Conservation (phyloP, 2,888 invertebrate genomes). For the Zhuqinia jingwanae region DNA sequence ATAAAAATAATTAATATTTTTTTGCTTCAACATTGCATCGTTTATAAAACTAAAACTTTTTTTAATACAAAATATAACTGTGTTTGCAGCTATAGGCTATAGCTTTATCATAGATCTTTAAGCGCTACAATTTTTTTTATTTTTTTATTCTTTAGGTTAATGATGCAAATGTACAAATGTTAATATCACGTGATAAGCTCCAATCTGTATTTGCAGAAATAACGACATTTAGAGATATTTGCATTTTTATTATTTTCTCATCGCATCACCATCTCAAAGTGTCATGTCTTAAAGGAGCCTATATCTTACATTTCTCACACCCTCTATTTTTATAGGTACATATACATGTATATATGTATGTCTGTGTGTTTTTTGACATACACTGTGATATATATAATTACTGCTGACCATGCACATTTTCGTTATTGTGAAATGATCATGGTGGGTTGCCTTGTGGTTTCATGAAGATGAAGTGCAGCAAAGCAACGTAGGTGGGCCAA, state of each 20-base stretch:
- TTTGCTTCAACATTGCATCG: too few relatives aligned
- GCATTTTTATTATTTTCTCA: constrained; percentile 23
- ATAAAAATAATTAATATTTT: too few relatives aligned
- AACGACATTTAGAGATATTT: constrained; percentile 10
- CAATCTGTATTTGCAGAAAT: background rate
- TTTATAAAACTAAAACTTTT: too few relatives aligned
- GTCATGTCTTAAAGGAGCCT: background rate
- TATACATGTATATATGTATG: background rate
- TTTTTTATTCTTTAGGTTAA: background rate
- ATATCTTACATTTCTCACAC: background rate
- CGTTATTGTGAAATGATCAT: background rate
- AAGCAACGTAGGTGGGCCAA: constrained; percentile 70
- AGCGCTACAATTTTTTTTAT: background rate
- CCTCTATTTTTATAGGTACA: background rate
- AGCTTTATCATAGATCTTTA: too few relatives aligned
- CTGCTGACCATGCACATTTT: background rate
- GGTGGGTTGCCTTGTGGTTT: background rate
- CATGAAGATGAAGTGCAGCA: constrained; percentile 42
- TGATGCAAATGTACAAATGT: background rate
- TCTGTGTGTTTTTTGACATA: too few relatives aligned
- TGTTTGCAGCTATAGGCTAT: too few relatives aligned
- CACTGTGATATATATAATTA: too few relatives aligned
- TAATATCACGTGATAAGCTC: background rate
- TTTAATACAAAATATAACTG: too few relatives aligned
- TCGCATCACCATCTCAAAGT: background rate